Conservation (phyloP, 1,140 invertebrate genomes). For the Zophobas atratus region DNA sequence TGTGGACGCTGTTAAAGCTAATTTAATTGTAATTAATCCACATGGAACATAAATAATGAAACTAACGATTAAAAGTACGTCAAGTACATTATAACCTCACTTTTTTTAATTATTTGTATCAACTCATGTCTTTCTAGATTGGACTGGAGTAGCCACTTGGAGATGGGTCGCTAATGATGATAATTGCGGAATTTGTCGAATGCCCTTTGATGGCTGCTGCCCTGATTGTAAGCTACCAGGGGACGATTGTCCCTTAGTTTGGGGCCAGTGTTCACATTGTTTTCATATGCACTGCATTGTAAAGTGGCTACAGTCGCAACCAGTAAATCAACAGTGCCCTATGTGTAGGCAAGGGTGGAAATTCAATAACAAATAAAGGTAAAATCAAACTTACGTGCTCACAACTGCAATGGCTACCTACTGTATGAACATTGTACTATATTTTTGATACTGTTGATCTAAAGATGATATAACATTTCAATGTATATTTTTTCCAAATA, state of each 20-base stretch:
- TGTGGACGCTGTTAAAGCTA: no score
- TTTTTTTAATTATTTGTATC: constrained; percentile 1
- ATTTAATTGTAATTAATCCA: not conserved
- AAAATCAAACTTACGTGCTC: not conserved
- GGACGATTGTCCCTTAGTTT: constrained; percentile 98
- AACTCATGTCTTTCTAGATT: constrained; percentile 72
- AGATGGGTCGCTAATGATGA: constrained; percentile 99
- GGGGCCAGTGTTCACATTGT: constrained; percentile 99
- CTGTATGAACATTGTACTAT: not conserved
- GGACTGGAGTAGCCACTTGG: constrained; percentile 98
- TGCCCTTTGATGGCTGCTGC: constrained; percentile 99
- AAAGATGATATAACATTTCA: no score
- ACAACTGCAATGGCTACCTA: not conserved
- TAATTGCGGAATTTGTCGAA: constrained; percentile 98
- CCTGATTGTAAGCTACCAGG: constrained; percentile 98
- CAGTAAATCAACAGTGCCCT: constrained; percentile 95
- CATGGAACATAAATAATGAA: constrained; percentile 57
- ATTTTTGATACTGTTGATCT: not conserved
- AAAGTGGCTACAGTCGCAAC: constrained; percentile 98
- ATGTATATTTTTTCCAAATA: no score
- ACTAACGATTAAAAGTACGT: constrained; percentile 64
- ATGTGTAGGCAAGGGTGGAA: constrained; percentile 99
- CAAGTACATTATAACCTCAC: constrained; percentile 10
- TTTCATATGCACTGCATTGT: constrained; percentile 99
- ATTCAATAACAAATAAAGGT: constrained; percentile 84